These are phyloP conservation scores for Frankliniella fusca DNA, from an alignment of 2,888 invertebrate genomes.

Conservation along the genomic window DNA sequence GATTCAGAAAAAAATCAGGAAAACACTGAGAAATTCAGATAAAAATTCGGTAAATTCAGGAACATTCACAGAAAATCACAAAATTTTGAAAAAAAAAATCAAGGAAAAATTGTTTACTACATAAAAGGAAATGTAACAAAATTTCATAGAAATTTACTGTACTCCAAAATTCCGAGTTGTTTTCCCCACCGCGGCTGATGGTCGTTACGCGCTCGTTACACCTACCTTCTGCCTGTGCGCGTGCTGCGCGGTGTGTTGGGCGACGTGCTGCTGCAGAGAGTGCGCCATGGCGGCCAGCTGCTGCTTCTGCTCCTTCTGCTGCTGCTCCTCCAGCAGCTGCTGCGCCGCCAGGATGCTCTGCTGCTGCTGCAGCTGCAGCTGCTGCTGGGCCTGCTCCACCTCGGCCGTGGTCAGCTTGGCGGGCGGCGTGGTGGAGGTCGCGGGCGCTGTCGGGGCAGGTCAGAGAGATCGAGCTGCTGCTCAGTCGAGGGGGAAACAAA, in stretches of 20 bases:
- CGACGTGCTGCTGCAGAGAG: constrained; percentile 17
- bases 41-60: no score
- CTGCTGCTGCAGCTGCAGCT: constrained; percentile 24
- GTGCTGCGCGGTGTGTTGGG: neutral
- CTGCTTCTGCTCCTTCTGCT: constrained; percentile 22
- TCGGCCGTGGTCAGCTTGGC: neutral
- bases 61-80: no score
- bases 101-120: no score
- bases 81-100: no score
- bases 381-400: neutral
- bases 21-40: no score
- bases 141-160: no score
- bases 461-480: neutral
- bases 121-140: no score
- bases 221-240: neutral
- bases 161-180: no score
- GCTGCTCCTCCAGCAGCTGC: constrained; percentile 13
- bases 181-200: no score
- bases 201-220: no score
- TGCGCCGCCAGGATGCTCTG: constrained; percentile 19
- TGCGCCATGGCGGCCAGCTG: neutral
- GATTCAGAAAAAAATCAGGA: neutral
- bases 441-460: no score
- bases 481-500: no score
- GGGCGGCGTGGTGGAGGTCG: neutral